Percentiles rank a stretch among this genome's conserved stretches.
These are phyloP conservation scores for Mesodorylaimus sp. DNA, from an alignment of 2,888 invertebrate species.

Conservation along the genomic window DNA sequence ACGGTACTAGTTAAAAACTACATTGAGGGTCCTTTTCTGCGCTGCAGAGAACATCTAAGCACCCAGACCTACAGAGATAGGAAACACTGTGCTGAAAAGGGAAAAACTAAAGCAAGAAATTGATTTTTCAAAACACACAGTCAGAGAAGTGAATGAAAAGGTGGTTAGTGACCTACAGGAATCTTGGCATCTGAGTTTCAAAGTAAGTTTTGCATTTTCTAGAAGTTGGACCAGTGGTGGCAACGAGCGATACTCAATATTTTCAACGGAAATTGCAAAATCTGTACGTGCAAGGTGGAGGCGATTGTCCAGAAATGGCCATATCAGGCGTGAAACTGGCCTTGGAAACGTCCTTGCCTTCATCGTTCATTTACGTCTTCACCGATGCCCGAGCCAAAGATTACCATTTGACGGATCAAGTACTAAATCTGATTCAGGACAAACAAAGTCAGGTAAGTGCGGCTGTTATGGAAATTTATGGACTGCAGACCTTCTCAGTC, in stretches of 20 bases:
- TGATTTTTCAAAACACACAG: no score
- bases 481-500: background rate
- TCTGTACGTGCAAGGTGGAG: conserved; percentile 47
- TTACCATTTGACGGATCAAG: conserved; percentile 43
- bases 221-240: conserved; percentile 47
- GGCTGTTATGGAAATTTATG: no score
- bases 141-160: no score
- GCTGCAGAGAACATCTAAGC: no score
- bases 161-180: no score
- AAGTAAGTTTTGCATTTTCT: no score
- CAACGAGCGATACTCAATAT: conserved; percentile 44
- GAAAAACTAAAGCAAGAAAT: no score
- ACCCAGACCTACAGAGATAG: no score
- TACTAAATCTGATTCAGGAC: conserved; percentile 48
- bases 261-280: conserved; percentile 42
- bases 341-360: conserved; percentile 45
- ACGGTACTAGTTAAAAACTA: no score
- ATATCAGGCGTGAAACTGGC: conserved; percentile 45
- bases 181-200: no score
- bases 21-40: no score
- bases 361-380: conserved; percentile 54
- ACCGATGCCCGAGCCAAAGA: conserved; percentile 56
- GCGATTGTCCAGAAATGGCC: conserved; percentile 55
- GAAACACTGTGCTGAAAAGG: no score
- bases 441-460: conserved; percentile 49